Evolutionary conservation across 2,113 vertebrate genomes (phyloP).

Genomic region (Puntigrus tetrazona): DNA sequence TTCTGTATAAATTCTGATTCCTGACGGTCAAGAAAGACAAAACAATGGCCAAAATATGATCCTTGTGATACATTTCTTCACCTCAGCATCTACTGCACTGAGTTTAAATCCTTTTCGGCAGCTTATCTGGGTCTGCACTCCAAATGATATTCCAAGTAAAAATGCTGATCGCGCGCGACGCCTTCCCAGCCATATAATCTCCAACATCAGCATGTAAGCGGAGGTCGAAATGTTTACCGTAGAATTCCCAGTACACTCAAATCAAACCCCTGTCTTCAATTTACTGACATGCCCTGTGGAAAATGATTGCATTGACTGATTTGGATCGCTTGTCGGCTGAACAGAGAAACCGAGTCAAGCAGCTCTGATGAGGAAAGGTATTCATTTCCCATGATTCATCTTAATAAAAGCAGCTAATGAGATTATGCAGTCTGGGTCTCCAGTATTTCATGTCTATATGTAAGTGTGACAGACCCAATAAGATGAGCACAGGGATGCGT

Average conservation of each 20-base stretch:
- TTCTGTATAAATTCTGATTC: neutral
- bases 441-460: neutral
- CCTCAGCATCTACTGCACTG: neutral
- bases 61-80: neutral
- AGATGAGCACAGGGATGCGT: neutral
- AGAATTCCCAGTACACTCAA: neutral
- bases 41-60: neutral
- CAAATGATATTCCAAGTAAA: neutral
- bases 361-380: slow-evolving; percentile 13
- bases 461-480: neutral
- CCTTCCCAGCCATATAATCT: neutral
- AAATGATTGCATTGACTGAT: slow-evolving; percentile 16
- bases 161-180: neutral
- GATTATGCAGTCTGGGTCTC: neutral
- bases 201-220: neutral
- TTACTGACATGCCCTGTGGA: neutral
- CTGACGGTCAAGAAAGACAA: neutral
- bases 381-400: neutral
- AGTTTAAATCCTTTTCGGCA: neutral
- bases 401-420: neutral
- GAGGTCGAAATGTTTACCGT: neutral
- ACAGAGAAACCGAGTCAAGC: neutral
- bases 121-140: neutral
- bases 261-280: neutral
- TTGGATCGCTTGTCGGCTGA: neutral